A percentile compares a stretch with the other conserved stretches of the same genome.
Conservation (phyloP, 2,797 vertebrate genomes). For the Anguilla obscura region DNA sequence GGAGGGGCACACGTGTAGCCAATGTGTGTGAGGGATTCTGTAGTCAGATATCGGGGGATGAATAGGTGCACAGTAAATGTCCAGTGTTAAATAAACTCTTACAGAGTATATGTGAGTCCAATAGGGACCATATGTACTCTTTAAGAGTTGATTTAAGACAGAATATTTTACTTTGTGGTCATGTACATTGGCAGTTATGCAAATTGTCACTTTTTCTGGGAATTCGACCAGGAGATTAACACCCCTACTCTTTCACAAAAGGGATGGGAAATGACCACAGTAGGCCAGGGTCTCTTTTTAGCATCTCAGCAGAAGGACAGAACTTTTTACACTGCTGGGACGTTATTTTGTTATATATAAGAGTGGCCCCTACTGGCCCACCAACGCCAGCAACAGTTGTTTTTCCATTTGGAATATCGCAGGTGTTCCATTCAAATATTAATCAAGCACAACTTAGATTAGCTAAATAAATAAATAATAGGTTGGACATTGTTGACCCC, state of each 20-base stretch:
- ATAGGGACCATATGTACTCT: too few relatives aligned
- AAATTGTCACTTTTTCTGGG: not conserved
- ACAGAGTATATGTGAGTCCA: not conserved
- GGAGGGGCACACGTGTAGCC: too few relatives aligned
- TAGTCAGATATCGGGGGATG: not conserved
- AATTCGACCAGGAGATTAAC: not conserved
- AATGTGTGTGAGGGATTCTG: not conserved
- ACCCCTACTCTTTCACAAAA: not conserved
- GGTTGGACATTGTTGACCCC: conserved; percentile 1
- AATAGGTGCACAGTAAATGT: not conserved
- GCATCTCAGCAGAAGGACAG: not conserved
- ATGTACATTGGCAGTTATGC: not conserved
- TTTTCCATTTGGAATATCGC: too few relatives aligned
- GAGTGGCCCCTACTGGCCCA: too few relatives aligned
- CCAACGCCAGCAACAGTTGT: too few relatives aligned
- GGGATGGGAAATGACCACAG: too few relatives aligned
- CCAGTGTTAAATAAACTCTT: not conserved
- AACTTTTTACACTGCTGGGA: not conserved
- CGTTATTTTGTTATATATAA: too few relatives aligned
- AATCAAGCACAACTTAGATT: too few relatives aligned
- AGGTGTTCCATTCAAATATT: too few relatives aligned
- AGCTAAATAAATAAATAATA: not conserved
- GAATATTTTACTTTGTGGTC: not conserved
- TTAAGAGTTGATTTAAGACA: not conserved
- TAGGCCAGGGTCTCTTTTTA: not conserved